A percentile compares a stretch with the other conserved stretches of the same genome.
phyloP scores from a whole-genome alignment of 2,888 invertebrate species.

The Lasioglossum pauxillum region DNA sequence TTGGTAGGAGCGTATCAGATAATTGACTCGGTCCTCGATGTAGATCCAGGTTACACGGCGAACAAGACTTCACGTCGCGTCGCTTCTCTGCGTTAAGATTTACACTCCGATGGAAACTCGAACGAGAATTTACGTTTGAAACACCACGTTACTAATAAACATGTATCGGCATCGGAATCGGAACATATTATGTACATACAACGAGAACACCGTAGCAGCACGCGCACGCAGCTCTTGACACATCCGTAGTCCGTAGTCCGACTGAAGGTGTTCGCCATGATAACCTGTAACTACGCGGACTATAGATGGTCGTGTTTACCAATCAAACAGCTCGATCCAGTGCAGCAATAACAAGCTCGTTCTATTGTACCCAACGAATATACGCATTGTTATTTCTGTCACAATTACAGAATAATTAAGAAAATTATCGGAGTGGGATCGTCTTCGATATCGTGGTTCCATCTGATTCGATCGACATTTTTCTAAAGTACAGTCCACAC shows the following conservation, averaged over 20 bases:
- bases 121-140: not conserved
- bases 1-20: not conserved
- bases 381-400: too few species aligned
- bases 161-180: not conserved
- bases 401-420: too few species aligned
- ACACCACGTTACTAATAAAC: not conserved
- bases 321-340: constrained; percentile 16
- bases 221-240: not conserved
- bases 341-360: not conserved
- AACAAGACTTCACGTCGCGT: not conserved
- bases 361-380: too few species aligned
- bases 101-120: not conserved
- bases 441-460: not conserved
- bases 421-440: too few species aligned
- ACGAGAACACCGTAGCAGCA: not conserved
- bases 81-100: not conserved
- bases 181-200: constrained; percentile 13
- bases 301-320: constrained; percentile 46
- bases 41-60: not conserved
- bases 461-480: not conserved
- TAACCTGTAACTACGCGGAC: constrained; percentile 47
- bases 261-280: constrained; percentile 52
- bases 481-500: not conserved
- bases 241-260: constrained; percentile 6
- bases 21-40: not conserved